These are phyloP conservation scores for Echiichthys vipera DNA, from an alignment of 2,797 vertebrate species.

Conservation along the genomic window DNA sequence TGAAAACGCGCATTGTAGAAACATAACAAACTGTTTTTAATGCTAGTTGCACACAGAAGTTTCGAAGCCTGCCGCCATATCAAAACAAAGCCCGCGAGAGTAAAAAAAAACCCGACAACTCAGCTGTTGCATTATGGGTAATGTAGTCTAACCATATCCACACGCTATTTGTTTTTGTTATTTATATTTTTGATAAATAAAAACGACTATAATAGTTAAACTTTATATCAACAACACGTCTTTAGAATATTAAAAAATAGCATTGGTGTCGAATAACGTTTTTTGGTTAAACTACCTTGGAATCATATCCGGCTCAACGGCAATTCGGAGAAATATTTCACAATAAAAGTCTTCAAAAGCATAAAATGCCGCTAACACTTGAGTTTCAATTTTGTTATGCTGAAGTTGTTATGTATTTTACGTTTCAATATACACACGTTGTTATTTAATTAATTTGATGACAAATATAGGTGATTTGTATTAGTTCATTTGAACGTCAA, in stretches of 20 bases:
- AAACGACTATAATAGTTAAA: fast-evolving
- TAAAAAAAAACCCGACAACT: not conserved
- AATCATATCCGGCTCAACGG: constrained; percentile 30
- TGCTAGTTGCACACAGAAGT: no score
- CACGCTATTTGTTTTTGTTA: not conserved
- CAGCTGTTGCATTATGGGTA: constrained; percentile 61
- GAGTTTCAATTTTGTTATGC: fast-evolving
- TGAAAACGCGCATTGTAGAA: not conserved
- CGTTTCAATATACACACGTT: fast-evolving
- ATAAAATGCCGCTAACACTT: fast-evolving
- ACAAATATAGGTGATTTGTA: fast-evolving
- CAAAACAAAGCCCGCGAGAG: constrained; percentile 86
- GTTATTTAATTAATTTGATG: no score
- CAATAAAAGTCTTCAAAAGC: constrained; percentile 8
- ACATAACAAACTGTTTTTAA: no score
- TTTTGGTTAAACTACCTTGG: not conserved
- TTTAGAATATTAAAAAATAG: not conserved
- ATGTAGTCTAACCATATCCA: constrained; percentile 32
- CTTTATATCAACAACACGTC: fast-evolving
- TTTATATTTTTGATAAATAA: fast-evolving
- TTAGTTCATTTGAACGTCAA: fast-evolving
- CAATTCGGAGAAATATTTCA: constrained; percentile 14
- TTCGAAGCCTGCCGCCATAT: constrained; percentile 85
- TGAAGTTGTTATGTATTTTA: fast-evolving
- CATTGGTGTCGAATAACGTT: fast-evolving